Conservation (phyloP, 2,888 invertebrate genomes). For the Nephrotoma flavescens region DNA sequence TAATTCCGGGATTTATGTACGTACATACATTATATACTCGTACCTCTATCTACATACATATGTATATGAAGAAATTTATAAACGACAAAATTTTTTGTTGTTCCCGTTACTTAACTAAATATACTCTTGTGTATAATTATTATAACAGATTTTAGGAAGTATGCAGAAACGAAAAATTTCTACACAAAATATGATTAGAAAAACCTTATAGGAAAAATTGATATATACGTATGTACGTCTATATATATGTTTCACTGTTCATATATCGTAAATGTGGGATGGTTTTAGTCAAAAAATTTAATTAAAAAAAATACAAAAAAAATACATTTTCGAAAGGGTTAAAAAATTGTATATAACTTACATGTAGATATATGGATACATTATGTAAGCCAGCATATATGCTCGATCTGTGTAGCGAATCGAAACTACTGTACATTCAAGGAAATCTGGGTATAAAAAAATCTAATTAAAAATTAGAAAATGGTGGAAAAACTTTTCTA, state of each 20-base stretch:
- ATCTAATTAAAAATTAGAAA: background rate
- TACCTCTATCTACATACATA: background rate
- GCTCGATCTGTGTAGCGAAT: background rate
- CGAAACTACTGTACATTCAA: background rate
- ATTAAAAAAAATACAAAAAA: background rate
- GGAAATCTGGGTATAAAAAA: background rate
- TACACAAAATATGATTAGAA: background rate
- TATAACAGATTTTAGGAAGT: background rate
- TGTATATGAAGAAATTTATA: background rate
- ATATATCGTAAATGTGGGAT: background rate
- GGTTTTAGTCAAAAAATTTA: background rate
- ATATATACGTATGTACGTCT: background rate
- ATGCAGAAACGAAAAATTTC: background rate
- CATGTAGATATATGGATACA: background rate
- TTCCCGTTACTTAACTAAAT: background rate
- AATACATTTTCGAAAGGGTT: background rate
- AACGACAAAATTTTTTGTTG: background rate
- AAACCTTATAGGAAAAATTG: background rate
- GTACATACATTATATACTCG: background rate
- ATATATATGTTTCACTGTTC: background rate
- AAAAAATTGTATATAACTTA: background rate
- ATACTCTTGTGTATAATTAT: background rate
- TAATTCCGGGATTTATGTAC: background rate
- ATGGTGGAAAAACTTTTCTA: background rate
- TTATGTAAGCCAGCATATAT: background rate